Percentiles rank a stretch among this genome's conserved stretches.
These are phyloP conservation scores for Coelogynopora nodosa DNA, from an alignment of 2,888 invertebrate genomes.

Conservation along the genomic window DNA sequence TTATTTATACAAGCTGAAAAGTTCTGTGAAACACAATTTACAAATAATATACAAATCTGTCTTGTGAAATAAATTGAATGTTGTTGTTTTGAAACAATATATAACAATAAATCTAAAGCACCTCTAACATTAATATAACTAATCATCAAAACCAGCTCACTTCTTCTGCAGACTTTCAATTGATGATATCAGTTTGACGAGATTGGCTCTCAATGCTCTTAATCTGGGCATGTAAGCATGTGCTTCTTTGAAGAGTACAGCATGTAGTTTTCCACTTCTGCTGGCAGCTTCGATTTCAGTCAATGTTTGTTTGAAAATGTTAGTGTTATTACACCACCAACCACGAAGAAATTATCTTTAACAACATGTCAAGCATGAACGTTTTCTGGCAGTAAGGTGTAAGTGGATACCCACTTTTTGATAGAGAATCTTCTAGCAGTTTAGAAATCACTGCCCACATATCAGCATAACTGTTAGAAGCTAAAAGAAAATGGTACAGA, in stretches of 20 bases:
- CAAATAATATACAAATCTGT: background rate
- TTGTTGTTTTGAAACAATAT: background rate
- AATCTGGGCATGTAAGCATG: background rate
- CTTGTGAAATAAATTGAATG: constrained; percentile 1
- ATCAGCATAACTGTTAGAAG: background rate
- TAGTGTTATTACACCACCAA: background rate
- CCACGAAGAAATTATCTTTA: background rate
- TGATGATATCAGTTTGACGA: background rate
- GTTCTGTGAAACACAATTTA: too few species aligned
- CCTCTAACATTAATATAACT: constrained; percentile 26
- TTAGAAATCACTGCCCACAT: background rate
- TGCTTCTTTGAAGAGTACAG: background rate
- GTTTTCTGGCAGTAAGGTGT: background rate
- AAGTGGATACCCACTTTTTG: background rate
- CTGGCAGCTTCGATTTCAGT: background rate
- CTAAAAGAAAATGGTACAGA: background rate
- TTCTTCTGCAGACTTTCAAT: background rate
- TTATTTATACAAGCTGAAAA: too few species aligned
- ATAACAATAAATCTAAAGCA: background rate
- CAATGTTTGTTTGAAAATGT: background rate
- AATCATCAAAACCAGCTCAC: too few species aligned
- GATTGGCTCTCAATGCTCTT: background rate
- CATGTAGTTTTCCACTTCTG: background rate
- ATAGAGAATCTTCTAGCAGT: background rate
- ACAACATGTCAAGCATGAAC: background rate